Conservation (phyloP, 2,113 vertebrate genomes). For the Lepidothrix coronata region DNA sequence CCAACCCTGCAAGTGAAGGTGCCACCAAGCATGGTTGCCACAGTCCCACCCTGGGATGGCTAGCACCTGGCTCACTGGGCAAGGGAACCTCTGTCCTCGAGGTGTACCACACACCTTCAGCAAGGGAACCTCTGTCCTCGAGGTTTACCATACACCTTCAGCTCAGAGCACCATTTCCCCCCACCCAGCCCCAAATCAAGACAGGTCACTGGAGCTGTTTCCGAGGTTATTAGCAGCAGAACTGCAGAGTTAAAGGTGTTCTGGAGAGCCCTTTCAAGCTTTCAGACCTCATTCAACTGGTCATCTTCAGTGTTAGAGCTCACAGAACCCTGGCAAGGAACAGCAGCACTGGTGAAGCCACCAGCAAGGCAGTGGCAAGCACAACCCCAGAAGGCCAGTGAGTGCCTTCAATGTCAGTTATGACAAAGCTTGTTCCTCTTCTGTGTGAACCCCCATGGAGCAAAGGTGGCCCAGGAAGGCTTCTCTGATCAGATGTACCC, state of each 20-base stretch:
- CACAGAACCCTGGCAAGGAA: accelerated
- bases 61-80: background rate
- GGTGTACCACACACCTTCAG: accelerated
- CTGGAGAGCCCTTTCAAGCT: background rate
- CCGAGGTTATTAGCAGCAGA: background rate
- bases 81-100: background rate
- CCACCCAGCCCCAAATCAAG: background rate
- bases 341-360: accelerated
- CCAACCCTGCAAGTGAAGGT: background rate
- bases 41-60: accelerated
- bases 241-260: background rate
- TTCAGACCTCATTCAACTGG: background rate
- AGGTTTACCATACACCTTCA: accelerated
- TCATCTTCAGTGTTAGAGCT: accelerated
- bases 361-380: background rate
- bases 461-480: accelerated
- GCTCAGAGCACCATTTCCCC: background rate
- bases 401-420: background rate
- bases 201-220: background rate
- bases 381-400: accelerated
- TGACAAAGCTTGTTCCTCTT: background rate
- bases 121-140: background rate
- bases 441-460: accelerated
- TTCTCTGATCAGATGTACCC: accelerated
- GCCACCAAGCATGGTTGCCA: background rate